These are phyloP conservation scores for Urosaurus nigricauda DNA, from an alignment of 2,797 vertebrate species.

Conservation along the genomic window DNA sequence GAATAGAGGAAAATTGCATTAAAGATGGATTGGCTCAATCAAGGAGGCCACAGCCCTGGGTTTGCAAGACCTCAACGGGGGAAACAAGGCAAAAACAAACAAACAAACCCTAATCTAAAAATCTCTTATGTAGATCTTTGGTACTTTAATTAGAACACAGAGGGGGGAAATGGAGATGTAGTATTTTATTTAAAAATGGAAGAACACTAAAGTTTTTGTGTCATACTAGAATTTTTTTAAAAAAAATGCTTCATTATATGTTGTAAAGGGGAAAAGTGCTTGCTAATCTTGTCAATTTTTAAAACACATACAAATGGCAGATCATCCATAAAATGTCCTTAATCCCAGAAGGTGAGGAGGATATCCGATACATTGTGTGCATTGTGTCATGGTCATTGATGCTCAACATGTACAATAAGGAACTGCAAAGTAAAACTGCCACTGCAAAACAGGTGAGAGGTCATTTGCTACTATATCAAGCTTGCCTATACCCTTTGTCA, in stretches of 20 bases:
- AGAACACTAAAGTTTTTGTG: too few relatives aligned
- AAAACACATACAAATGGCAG: constrained; percentile 43
- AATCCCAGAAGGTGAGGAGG: constrained; percentile 62
- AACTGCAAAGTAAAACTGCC: constrained; percentile 36
- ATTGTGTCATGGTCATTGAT: constrained; percentile 65
- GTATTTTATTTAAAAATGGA: too few relatives aligned
- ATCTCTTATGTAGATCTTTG: not conserved
- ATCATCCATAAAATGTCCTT: constrained; percentile 31
- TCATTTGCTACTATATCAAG: not conserved
- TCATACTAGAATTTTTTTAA: not conserved
- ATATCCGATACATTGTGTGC: constrained; percentile 62
- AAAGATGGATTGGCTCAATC: too few relatives aligned
- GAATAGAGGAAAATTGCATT: too few relatives aligned
- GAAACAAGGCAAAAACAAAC: too few relatives aligned
- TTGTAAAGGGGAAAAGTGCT: not conserved
- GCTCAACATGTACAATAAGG: constrained; percentile 52
- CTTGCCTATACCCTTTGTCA: constrained; percentile 1
- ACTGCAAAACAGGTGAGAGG: constrained; percentile 7
- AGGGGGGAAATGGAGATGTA: too few relatives aligned
- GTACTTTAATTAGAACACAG: not conserved
- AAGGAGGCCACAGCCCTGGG: not conserved
- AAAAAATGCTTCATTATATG: not conserved
- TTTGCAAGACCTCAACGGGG: too few relatives aligned
- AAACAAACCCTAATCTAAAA: too few relatives aligned
- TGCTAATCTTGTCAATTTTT: not conserved